Evolutionary conservation across 2,113 vertebrate species (phyloP).

Genomic region (Ictalurus punctatus): DNA sequence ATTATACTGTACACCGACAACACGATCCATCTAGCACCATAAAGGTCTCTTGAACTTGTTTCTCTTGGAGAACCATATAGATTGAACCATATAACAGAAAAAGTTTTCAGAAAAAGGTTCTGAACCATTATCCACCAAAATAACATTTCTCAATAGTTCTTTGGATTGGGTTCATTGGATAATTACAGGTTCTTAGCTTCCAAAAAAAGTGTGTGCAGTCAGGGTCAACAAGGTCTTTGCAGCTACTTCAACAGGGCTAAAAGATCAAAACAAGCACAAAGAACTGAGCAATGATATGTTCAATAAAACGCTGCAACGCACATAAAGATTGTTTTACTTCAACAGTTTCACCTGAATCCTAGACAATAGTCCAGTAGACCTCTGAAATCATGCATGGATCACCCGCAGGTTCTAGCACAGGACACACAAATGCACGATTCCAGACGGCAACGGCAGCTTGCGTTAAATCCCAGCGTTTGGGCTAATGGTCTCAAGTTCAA

Average conservation of each 20-base stretch:
- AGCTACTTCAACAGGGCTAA: not conserved
- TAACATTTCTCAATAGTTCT: not conserved
- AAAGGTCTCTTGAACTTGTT: not conserved
- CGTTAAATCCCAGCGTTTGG: not conserved
- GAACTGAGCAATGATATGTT: too few relatives aligned
- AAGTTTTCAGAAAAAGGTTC: not conserved
- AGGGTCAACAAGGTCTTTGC: constrained; percentile 29
- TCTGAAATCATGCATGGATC: constrained; percentile 68
- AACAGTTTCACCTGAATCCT: not conserved
- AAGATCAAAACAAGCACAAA: not conserved
- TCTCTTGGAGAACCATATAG: not conserved
- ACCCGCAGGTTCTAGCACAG: constrained; percentile 52
- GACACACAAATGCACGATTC: constrained; percentile 63
- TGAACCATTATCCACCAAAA: not conserved
- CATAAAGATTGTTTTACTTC: not conserved
- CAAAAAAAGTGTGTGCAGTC: constrained; percentile 54
- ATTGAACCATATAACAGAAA: not conserved
- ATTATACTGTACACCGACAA: not conserved
- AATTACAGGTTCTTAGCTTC: not conserved
- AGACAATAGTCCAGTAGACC: constrained; percentile 59
- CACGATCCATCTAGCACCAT: not conserved
- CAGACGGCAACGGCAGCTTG: constrained; percentile 50
- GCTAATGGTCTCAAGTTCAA: constrained; percentile 8
- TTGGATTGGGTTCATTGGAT: not conserved
- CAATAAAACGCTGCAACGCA: too few relatives aligned